Conservation (phyloP, 2,888 invertebrate species). For the Neocrepidodera transversa region DNA sequence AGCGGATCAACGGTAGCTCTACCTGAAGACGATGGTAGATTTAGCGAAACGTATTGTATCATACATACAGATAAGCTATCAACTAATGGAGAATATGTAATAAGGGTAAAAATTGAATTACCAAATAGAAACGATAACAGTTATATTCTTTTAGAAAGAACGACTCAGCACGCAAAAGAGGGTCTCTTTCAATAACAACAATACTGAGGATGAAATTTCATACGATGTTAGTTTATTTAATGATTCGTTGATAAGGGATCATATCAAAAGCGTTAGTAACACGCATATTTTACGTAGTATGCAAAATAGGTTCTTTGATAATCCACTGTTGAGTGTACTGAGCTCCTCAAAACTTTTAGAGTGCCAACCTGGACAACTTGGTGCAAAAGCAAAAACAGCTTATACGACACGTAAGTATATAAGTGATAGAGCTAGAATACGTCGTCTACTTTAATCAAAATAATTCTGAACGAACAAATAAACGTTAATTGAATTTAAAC, state of each 20-base stretch:
- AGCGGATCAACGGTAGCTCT: too few species aligned
- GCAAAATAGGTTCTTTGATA: not conserved
- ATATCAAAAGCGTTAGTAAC: slow-evolving; percentile 25
- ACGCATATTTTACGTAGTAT: not conserved
- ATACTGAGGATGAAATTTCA: not conserved
- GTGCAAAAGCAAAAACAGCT: slow-evolving; percentile 8
- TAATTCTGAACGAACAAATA: too few species aligned
- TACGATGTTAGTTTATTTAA: not conserved
- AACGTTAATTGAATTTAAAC: too few species aligned
- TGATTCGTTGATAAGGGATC: not conserved
- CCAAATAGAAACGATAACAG: too few species aligned
- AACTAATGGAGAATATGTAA: too few species aligned
- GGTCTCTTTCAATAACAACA: not conserved
- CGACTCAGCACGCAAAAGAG: not conserved
- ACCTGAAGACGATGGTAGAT: too few species aligned
- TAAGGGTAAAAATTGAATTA: too few species aligned
- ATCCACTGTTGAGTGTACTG: slow-evolving; percentile 25
- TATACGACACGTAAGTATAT: slow-evolving; percentile 27
- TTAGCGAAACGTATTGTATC: too few species aligned
- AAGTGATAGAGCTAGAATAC: too few species aligned
- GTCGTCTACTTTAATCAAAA: too few species aligned
- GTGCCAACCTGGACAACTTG: not conserved
- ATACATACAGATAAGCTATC: too few species aligned
- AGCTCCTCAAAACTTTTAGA: slow-evolving; percentile 6
- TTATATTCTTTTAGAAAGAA: too few species aligned